A percentile compares a stretch with the other conserved stretches of the same genome.
Conservation (phyloP, 1,140 invertebrate species). For the Dolichoris vasculosae region DNA sequence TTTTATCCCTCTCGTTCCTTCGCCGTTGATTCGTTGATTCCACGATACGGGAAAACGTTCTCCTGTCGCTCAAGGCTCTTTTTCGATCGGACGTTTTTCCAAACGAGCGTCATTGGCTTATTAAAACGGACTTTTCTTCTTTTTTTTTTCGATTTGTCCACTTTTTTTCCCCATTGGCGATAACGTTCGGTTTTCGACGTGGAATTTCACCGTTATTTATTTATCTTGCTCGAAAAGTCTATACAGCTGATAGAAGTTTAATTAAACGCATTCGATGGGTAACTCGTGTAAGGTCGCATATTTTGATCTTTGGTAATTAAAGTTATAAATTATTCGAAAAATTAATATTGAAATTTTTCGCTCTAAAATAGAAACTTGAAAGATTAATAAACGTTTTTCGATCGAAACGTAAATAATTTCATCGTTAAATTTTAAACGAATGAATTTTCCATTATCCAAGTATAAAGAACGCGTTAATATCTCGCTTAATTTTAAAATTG, state of each 20-base stretch:
- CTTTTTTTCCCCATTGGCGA: too few relatives aligned
- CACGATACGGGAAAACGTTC: background rate
- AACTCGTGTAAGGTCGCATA: background rate
- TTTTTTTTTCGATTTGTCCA: too few relatives aligned
- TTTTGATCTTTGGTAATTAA: background rate
- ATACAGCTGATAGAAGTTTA: background rate
- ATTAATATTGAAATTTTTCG: too few relatives aligned
- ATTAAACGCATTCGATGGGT: background rate
- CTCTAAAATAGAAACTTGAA: too few relatives aligned
- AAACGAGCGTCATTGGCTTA: background rate
- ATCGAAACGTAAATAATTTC: too few relatives aligned
- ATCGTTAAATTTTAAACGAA: too few relatives aligned
- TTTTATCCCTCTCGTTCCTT: background rate
- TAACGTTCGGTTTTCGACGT: too few relatives aligned
- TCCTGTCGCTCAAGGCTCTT: slow-evolving; percentile 23
- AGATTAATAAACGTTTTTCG: too few relatives aligned
- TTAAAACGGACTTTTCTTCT: background rate
- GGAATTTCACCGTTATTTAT: background rate
- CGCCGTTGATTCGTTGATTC: background rate
- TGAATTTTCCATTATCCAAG: too few relatives aligned
- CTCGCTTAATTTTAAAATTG: too few relatives aligned
- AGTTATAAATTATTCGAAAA: background rate
- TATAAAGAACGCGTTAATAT: too few relatives aligned
- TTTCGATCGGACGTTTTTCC: background rate
- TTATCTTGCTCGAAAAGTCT: background rate